Conservation (phyloP, 2,113 vertebrate genomes). For the Trematomus loennbergii region DNA sequence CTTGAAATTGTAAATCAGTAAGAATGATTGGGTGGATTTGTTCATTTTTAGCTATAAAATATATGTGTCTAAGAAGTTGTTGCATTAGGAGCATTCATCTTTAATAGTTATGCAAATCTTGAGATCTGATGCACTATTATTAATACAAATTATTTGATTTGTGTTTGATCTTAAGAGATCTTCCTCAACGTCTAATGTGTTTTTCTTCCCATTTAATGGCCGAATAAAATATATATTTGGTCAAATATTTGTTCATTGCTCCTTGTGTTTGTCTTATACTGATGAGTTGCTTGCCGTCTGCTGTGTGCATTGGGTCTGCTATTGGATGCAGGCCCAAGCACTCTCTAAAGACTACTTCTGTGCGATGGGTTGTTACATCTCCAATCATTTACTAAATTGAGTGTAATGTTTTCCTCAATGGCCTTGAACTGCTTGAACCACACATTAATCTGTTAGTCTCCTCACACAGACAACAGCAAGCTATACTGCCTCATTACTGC, state of each 20-base stretch:
- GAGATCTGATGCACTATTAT: neutral
- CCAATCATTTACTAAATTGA: conserved; percentile 18
- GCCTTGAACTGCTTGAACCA: neutral
- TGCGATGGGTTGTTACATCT: neutral
- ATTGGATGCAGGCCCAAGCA: neutral
- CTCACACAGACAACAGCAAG: neutral
- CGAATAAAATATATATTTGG: neutral
- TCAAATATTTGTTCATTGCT: neutral
- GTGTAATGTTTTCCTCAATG: neutral
- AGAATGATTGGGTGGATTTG: neutral
- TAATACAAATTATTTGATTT: neutral
- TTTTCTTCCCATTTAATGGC: neutral
- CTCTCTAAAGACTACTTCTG: neutral
- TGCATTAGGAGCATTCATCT: neutral
- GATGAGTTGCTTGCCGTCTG: neutral
- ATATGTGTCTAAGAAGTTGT: neutral
- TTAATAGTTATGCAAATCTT: neutral
- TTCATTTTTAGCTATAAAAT: neutral
- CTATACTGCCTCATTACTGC: neutral
- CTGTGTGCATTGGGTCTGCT: neutral
- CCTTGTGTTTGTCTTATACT: neutral
- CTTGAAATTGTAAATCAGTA: neutral
- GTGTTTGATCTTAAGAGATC: neutral
- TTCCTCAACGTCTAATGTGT: neutral
- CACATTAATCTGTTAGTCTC: neutral